These are phyloP conservation scores for Acrobasis suavella DNA, from an alignment of 2,888 invertebrate species.

Conservation along the genomic window DNA sequence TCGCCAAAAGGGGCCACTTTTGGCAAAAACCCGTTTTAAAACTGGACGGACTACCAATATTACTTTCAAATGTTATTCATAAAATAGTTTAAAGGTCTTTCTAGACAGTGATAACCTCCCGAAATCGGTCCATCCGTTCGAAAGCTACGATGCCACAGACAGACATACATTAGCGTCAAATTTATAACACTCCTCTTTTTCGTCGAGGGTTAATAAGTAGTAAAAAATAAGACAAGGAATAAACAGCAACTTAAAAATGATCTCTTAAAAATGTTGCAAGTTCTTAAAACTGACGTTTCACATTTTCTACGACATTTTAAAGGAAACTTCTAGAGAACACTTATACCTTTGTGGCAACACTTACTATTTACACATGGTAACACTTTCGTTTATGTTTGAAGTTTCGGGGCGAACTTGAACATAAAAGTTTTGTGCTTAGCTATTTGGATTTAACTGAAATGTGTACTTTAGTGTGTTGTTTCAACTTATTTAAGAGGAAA, in stretches of 20 bases:
- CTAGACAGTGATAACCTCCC: too few species aligned
- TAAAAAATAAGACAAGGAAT: neutral
- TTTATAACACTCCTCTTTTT: too few species aligned
- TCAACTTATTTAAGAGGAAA: neutral
- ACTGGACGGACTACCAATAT: too few species aligned
- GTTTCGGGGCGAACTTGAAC: constrained; percentile 5
- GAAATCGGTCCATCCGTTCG: too few species aligned
- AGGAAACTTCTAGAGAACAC: constrained; percentile 7
- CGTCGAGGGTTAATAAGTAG: too few species aligned
- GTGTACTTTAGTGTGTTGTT: constrained; percentile 6
- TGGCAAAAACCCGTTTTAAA: too few species aligned
- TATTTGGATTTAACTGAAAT: constrained; percentile 10
- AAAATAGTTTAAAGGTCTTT: too few species aligned
- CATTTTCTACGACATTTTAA: neutral
- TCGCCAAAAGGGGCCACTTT: too few species aligned
- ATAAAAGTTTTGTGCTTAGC: constrained; percentile 12
- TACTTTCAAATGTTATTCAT: too few species aligned
- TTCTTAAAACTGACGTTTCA: neutral
- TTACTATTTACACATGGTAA: constrained; percentile 21
- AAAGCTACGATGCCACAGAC: too few species aligned
- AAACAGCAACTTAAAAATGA: neutral
- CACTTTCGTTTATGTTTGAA: constrained; percentile 22
- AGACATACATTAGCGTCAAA: too few species aligned
- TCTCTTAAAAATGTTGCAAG: constrained; percentile 1
- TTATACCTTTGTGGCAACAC: constrained; percentile 13